Evolutionary conservation across 2,113 vertebrate species (phyloP), one percentile per base, ranked within the genome.

Genomic region (Andinoacara biseriatus): DNA sequence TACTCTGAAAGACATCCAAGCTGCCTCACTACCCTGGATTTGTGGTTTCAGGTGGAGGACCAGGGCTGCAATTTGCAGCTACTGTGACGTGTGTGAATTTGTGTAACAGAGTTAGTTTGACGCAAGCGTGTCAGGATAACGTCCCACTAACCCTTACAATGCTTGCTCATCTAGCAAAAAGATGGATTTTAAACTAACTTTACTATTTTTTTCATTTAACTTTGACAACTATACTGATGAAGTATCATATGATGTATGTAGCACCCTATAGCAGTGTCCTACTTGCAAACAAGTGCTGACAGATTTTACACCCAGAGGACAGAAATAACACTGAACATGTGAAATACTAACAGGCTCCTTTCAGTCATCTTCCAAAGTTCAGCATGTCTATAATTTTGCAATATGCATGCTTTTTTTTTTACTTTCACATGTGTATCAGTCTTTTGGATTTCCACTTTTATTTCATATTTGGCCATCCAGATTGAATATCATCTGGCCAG

Each of bases 321-420:
- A 59, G 24, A 84, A 83, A 81, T 89, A 90, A 82, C 60, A 20
- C 7, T 26, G 14, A 78, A 79, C 77, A 49, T 83, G 63, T 82
- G 63, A 87, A 59, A 86, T 91, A 87, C 86, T 77, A 79, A 0
- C 13, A 24, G 29, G 29, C 29, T 8, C 2, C 17, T 43, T 31
- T 33, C 15, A 33, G 13, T 43, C 31, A 20, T 33, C 2, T 67
- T 40, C 18, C 63, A 49, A 58, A 72, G 2, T 17, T 82, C 18
- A n/a, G 3, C 13, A 26, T 3, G 13, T 60, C 35, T 59, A 3
- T 33, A 17, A 14, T 11, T 22, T 29, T 11, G n/a, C 7, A 40
- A 17, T 18, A 49, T 33, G n/a, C 0, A 4, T 35, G 2, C 10
- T 15, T 33, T 18, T 31, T 59, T 29, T 10, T 8, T 5, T 11